Base-by-base conservation (phyloP, 1,140 invertebrate genomes). In the Ceratosolen solmsi region DNA sequence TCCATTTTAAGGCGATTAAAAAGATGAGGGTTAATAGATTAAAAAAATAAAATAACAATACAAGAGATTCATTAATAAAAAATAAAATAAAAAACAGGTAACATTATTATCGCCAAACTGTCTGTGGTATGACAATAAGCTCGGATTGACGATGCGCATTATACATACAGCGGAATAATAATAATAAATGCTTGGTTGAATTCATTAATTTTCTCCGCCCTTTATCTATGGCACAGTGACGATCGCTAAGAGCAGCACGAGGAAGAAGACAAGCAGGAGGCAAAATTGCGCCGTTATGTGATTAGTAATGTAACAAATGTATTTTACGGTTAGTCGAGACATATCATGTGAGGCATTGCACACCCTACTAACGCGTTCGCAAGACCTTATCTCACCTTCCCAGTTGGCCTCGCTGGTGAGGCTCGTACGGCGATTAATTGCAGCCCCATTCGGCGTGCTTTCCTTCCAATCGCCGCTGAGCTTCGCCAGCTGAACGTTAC, bases 161-260 rank as follows among this genome's bases (percentile, higher is more conserved):
- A 75, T 75, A 81, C 79, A 81, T 68, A 75, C 72, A 81, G 71
- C 58, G 38, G 33, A 75, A 79, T 56, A n/a, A 79, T 56, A n/a
- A 70, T 80, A 80, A 54, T 80, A 80, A 80, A 80, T 80, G 68
- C 70, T 80, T 74, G 46, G 13, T 65, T 54, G 46, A 30, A 78
- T 38, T 74, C 27, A 65, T 38, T 36, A 80, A 33, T 63, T 80
- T 8, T 38, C 30, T 74, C 71, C 49, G 71, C 5, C 78, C 36
- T 58, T 65, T 74, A 2, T 65, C 54, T 79, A 84, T 83, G 82
- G 84, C 82, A 84, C 82, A 71, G 51, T 70, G 30, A 68, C 84
- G 80, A 86, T 85, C 80, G 86, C 85, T 81, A 87, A 83, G 78
- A 87, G 81, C 82, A 87, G 85, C 84, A 84, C 85, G 84, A 86